A percentile compares a stretch with the other conserved stretches of the same genome.
phyloP scores from a whole-genome alignment of 2,888 invertebrate species.

The Podotricha telesiphe region DNA sequence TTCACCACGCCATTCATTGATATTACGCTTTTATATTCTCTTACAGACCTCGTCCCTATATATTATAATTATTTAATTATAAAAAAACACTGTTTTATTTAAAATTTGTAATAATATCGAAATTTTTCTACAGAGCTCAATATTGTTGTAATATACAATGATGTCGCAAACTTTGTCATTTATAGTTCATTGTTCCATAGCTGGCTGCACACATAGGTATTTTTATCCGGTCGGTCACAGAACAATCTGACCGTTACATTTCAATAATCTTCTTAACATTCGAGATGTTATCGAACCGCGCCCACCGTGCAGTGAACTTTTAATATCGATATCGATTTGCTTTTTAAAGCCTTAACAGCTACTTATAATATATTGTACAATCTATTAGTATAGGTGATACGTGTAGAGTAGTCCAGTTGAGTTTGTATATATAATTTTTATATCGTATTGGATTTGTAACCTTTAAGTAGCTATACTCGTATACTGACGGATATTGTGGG shows the following conservation, averaged over 20 bases:
- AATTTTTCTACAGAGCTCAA: too few species aligned
- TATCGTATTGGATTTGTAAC: conserved; percentile 2
- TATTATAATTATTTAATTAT: too few species aligned
- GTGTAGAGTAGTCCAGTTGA: conserved; percentile 17
- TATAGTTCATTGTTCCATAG: conserved; percentile 9
- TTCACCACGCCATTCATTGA: too few species aligned
- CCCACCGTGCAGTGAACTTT: conserved; percentile 66
- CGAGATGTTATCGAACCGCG: conserved; percentile 79
- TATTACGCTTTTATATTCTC: too few species aligned
- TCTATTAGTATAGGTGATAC: conserved; percentile 25
- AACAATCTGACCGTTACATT: conserved; percentile 83
- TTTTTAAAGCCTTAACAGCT: conserved; percentile 31
- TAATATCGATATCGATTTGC: conserved; percentile 38
- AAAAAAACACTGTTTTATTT: too few species aligned
- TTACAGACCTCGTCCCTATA: too few species aligned
- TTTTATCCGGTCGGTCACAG: conserved; percentile 76
- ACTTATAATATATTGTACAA: conserved; percentile 24
- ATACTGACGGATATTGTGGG: too few species aligned
- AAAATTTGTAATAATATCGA: too few species aligned
- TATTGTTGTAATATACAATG: not conserved
- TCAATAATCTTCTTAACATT: conserved; percentile 84
- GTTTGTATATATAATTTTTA: conserved; percentile 3
- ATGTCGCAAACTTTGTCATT: not conserved
- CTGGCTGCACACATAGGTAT: conserved; percentile 56
- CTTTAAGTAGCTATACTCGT: too few species aligned